Evolutionary conservation across 2,888 invertebrate species (phyloP).

Genomic region (Eristalis intricaria): DNA sequence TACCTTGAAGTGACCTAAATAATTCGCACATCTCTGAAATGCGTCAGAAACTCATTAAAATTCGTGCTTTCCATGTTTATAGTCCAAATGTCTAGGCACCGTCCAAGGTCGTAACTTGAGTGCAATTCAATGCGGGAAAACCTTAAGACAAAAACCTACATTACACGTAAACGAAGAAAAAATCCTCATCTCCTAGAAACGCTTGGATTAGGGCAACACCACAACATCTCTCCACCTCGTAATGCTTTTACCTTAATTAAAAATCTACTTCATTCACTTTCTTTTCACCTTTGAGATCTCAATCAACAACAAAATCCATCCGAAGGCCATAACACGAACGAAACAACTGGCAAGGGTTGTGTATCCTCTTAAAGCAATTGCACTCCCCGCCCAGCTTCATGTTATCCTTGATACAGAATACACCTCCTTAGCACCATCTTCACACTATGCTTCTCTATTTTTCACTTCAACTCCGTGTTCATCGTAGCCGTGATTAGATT

Average conservation of each 20-base stretch:
- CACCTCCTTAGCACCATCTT: constrained; percentile 46
- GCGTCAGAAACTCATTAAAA: too few species aligned
- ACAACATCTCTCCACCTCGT: constrained; percentile 2
- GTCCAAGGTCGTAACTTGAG: not conserved
- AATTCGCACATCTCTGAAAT: too few species aligned
- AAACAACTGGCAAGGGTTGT: constrained; percentile 66
- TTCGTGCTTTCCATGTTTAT: too few species aligned
- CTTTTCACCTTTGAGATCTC: constrained; percentile 65
- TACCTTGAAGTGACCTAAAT: too few species aligned
- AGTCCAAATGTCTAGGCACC: too few species aligned
- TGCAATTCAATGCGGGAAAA: not conserved
- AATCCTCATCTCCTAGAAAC: not conserved
- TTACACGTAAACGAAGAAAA: not conserved
- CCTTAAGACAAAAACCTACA: not conserved
- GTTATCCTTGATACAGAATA: constrained; percentile 26
- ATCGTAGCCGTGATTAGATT: constrained; percentile 67
- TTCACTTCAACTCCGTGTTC: constrained; percentile 37
- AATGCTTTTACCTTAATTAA: constrained; percentile 69
- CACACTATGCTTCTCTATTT: constrained; percentile 38
- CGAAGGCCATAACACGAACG: constrained; percentile 59
- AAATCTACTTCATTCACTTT: constrained; percentile 67
- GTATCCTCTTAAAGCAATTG: constrained; percentile 67
- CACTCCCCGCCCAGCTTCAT: constrained; percentile 20
- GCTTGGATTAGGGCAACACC: constrained; percentile 10
- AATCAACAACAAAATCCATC: constrained; percentile 64